Percentiles rank a stretch among this genome's conserved stretches.
These are phyloP conservation scores for Caenorhabditis sp. DNA, from an alignment of 2,888 invertebrate genomes.

Conservation along the genomic window DNA sequence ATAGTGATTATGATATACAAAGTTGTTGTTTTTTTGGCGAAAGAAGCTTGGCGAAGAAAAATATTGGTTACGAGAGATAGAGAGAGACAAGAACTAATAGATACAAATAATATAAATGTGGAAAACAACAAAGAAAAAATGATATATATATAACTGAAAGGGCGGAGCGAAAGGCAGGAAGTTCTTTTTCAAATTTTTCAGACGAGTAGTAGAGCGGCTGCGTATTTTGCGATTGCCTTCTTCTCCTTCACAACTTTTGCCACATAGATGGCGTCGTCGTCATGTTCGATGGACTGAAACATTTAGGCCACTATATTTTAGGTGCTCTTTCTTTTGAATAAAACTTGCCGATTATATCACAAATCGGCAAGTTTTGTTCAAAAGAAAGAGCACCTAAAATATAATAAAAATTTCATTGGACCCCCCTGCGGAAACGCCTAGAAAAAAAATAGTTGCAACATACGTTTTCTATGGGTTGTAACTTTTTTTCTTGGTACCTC, in stretches of 20 bases:
- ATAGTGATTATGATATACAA: conserved; percentile 5
- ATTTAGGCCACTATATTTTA: too few relatives aligned
- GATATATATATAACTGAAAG: background rate
- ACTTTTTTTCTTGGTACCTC: too few relatives aligned
- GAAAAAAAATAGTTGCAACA: too few relatives aligned
- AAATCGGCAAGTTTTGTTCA: too few relatives aligned
- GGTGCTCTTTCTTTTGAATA: too few relatives aligned
- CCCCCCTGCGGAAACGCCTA: too few relatives aligned
- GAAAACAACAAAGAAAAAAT: background rate
- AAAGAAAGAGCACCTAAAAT: too few relatives aligned
- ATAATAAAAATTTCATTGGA: too few relatives aligned
- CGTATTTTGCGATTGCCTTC: conserved; percentile 65
- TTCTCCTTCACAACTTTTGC: conserved; percentile 68
- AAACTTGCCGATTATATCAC: too few relatives aligned
- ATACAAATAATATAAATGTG: conserved; percentile 21
- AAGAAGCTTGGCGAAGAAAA: conserved; percentile 33
- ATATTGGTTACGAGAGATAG: background rate
- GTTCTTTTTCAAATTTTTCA: conserved; percentile 8
- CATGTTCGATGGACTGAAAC: conserved; percentile 54
- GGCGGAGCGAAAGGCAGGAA: background rate
- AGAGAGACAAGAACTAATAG: conserved; percentile 26
- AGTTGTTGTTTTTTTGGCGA: conserved; percentile 40
- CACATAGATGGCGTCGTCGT: conserved; percentile 61
- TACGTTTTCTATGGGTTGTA: too few relatives aligned
- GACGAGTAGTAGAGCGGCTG: conserved; percentile 49